Conservation (phyloP, 2,113 vertebrate species). For the Solea senegalensis region DNA sequence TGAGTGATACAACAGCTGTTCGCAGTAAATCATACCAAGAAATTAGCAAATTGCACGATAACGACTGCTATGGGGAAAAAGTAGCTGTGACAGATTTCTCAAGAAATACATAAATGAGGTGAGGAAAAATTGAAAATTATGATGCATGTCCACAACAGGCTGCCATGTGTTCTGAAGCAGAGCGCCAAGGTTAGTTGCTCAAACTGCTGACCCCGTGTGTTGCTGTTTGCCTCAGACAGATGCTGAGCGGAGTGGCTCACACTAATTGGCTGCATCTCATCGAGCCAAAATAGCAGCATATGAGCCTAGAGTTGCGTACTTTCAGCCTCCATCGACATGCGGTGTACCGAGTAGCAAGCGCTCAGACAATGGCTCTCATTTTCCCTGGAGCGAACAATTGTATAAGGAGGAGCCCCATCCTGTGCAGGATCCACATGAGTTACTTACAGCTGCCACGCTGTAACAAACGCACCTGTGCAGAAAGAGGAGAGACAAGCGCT, state of each 20-base stretch:
- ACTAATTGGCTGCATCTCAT: constrained; percentile 59
- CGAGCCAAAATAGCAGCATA: constrained; percentile 41
- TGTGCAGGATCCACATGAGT: constrained; percentile 7
- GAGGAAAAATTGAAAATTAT: background rate
- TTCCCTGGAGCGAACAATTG: background rate
- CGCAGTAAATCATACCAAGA: constrained; percentile 14
- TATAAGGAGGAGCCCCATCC: background rate
- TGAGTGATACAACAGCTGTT: constrained; percentile 22
- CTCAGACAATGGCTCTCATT: constrained; percentile 14
- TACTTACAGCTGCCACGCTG: background rate
- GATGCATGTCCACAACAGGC: background rate
- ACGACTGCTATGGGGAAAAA: constrained; percentile 6
- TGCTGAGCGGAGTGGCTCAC: constrained; percentile 32
- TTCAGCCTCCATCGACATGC: constrained; percentile 8
- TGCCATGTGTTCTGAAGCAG: constrained; percentile 4
- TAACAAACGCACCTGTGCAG: constrained; percentile 5
- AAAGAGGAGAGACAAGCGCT: background rate
- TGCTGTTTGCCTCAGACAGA: constrained; percentile 28
- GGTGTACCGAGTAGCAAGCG: background rate
- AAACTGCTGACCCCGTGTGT: constrained; percentile 15
- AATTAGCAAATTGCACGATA: constrained; percentile 18
- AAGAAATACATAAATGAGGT: constrained; percentile 18
- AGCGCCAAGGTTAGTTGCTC: constrained; percentile 25
- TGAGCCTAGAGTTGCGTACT: background rate
- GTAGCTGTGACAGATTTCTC: constrained; percentile 4